These are phyloP conservation scores for Drymonia ruficornis DNA, from an alignment of 2,888 invertebrate species.

Conservation along the genomic window DNA sequence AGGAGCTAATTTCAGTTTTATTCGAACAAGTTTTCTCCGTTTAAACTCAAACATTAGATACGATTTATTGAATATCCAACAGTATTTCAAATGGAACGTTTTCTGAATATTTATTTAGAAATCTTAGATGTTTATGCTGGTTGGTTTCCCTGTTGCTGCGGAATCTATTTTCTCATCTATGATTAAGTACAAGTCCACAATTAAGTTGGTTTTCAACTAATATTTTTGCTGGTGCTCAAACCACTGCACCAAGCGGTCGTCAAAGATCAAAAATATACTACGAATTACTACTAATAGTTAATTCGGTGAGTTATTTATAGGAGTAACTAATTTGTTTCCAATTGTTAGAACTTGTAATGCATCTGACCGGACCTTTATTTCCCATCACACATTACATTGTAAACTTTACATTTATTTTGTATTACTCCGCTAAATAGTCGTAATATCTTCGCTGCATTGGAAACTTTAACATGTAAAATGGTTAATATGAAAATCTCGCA, in stretches of 20 bases:
- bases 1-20: neutral
- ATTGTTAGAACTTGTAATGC: neutral
- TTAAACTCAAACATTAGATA: neutral
- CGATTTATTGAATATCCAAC: conserved; percentile 1
- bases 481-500: neutral
- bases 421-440: conserved; percentile 20
- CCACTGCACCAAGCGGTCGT: no score
- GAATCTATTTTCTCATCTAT: no score
- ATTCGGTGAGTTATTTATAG: no score
- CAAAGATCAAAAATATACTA: no score
- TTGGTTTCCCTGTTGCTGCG: no score
- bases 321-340: no score
- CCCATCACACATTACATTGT: neutral
- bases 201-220: no score
- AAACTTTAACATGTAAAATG: neutral
- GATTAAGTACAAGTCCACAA: no score
- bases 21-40: neutral
- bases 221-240: no score
- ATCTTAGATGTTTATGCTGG: no score
- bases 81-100: neutral
- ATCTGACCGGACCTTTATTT: conserved; percentile 1
- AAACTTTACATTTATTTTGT: conserved; percentile 4
- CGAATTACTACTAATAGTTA: no score
- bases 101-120: no score
- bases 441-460: conserved; percentile 10